Conservation (phyloP, 1,140 invertebrate species). For the Meloidogyne hapla region DNA sequence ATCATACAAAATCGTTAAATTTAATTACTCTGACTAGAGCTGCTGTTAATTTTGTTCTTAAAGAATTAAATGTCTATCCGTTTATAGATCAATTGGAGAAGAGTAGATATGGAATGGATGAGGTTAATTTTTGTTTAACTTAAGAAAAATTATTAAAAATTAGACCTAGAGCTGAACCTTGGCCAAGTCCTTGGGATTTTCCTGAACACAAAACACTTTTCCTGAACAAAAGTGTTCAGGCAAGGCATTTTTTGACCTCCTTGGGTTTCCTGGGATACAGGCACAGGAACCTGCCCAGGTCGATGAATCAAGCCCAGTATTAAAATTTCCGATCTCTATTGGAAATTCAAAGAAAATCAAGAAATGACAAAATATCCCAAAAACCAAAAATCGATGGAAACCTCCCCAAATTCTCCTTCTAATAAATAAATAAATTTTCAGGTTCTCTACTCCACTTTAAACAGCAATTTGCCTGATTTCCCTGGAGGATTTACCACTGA, state of each 20-base stretch:
- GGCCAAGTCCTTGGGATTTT: no score
- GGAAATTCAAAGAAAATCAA: not conserved
- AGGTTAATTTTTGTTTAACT: constrained; percentile 30
- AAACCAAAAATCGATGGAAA: not conserved
- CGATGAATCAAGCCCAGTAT: no score
- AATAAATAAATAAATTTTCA: constrained; percentile 22
- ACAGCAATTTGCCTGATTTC: constrained; percentile 37
- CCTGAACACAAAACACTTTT: no score
- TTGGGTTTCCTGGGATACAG: no score
- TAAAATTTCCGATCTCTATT: no score
- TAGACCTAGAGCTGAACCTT: no score
- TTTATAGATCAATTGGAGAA: constrained; percentile 34
- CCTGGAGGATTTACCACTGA: constrained; percentile 31
- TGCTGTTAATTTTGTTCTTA: constrained; percentile 39
- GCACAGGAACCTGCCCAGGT: no score
- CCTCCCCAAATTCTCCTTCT: not conserved
- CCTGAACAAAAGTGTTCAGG: no score
- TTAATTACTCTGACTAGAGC: constrained; percentile 29
- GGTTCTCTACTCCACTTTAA: constrained; percentile 34
- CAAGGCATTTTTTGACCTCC: no score
- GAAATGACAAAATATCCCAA: not conserved
- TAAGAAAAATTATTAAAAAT: no score
- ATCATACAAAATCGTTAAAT: constrained; percentile 34
- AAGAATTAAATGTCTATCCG: constrained; percentile 26
- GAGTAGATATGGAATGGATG: constrained; percentile 41